Conservation (phyloP, 1,140 invertebrate species). For the Cyclargus thomasi region DNA sequence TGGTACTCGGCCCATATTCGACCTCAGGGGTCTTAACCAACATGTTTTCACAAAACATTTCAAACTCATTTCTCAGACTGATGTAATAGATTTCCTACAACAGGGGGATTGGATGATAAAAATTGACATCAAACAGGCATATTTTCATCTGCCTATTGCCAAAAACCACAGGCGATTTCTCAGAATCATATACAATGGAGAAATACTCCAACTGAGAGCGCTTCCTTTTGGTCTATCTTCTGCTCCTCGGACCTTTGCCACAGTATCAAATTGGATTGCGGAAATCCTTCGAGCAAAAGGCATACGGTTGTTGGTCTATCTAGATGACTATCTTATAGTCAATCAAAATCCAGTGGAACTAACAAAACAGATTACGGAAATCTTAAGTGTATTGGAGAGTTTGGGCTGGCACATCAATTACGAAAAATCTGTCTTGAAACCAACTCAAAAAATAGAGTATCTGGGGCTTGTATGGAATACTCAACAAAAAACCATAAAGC, state of each 20-base stretch:
- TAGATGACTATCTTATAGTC: slow-evolving; percentile 36
- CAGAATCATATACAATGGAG: slow-evolving; percentile 25
- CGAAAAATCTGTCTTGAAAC: slow-evolving; percentile 30
- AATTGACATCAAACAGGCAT: slow-evolving; percentile 32
- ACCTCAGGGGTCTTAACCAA: slow-evolving; percentile 23
- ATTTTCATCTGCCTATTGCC: slow-evolving; percentile 55
- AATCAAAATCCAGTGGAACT: slow-evolving; percentile 17
- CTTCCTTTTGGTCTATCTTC: slow-evolving; percentile 30
- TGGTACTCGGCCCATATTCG: slow-evolving; percentile 15
- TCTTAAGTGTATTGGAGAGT: slow-evolving; percentile 22
- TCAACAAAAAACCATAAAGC: too few species aligned
- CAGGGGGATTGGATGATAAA: slow-evolving; percentile 32
- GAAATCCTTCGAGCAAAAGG: slow-evolving; percentile 28
- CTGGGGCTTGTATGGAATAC: too few species aligned
- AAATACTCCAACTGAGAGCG: slow-evolving; percentile 29
- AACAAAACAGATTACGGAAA: slow-evolving; percentile 23
- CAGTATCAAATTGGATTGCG: slow-evolving; percentile 34
- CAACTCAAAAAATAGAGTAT: too few species aligned
- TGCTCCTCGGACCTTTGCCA: slow-evolving; percentile 30
- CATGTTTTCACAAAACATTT: slow-evolving; percentile 23
- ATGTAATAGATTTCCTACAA: slow-evolving; percentile 27
- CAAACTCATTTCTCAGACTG: slow-evolving; percentile 23
- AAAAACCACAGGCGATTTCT: slow-evolving; percentile 27
- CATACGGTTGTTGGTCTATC: slow-evolving; percentile 33
- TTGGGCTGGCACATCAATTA: slow-evolving; percentile 42